Evolutionary conservation across 2,113 vertebrate species (phyloP).

Genomic region (Nycticebus coucang): DNA sequence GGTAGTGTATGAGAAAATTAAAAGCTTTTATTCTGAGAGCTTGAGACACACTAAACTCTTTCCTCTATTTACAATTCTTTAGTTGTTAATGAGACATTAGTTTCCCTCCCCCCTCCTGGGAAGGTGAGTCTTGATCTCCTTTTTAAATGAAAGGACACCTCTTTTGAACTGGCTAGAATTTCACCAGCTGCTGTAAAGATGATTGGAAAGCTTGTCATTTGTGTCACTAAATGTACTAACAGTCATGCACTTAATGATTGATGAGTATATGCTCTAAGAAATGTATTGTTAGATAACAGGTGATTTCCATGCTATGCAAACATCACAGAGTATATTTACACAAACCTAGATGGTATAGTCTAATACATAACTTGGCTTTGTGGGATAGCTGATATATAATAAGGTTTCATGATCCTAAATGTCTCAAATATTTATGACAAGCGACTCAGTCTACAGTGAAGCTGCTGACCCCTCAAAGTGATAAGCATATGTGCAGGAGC

Average conservation of each 20-base stretch:
- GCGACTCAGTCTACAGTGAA: too few species aligned
- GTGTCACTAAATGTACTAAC: background rate
- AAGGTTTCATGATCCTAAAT: too few species aligned
- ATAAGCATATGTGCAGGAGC: too few species aligned
- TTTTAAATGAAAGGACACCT: background rate
- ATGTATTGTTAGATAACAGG: background rate
- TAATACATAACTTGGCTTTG: background rate
- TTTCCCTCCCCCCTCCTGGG: background rate
- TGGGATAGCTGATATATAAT: background rate
- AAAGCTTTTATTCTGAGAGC: background rate
- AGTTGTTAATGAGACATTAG: background rate
- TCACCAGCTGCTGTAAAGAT: background rate
- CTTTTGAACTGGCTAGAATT: background rate
- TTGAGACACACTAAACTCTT: background rate
- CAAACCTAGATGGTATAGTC: background rate
- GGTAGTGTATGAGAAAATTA: background rate
- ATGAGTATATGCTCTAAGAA: background rate
- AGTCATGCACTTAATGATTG: background rate
- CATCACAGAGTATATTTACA: background rate
- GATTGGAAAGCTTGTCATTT: conserved; percentile 15
- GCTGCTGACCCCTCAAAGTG: too few species aligned
- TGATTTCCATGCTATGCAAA: background rate
- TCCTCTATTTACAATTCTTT: background rate
- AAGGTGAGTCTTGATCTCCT: background rate
- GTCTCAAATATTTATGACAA: too few species aligned